Percentiles rank a stretch among this genome's conserved stretches.
These are phyloP conservation scores for Lasioglossum malachurum DNA, from an alignment of 2,888 invertebrate species.

Conservation along the genomic window DNA sequence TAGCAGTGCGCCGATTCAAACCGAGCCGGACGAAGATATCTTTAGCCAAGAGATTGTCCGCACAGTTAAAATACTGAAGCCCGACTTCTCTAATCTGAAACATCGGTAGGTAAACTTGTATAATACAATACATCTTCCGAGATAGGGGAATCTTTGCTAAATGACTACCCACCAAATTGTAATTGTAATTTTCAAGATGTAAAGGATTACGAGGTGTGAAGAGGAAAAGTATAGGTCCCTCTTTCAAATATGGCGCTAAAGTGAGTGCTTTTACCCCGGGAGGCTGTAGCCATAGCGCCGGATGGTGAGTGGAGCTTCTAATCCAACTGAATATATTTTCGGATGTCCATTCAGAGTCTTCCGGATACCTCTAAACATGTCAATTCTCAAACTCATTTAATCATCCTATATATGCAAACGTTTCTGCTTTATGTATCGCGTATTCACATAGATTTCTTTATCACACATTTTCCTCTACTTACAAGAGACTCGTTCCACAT, in stretches of 20 bases:
- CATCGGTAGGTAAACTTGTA: constrained; percentile 45
- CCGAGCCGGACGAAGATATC: constrained; percentile 86
- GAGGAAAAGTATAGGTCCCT: constrained; percentile 90
- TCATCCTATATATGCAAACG: constrained; percentile 39
- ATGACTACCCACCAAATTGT: constrained; percentile 87
- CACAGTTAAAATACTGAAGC: constrained; percentile 90
- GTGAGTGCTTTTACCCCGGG: constrained; percentile 90
- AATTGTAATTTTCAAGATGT: constrained; percentile 88
- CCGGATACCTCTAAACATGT: constrained; percentile 86
- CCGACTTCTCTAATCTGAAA: constrained; percentile 90
- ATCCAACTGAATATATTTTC: constrained; percentile 88
- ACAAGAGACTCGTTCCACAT: constrained; percentile 91
- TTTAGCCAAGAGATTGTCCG: constrained; percentile 85
- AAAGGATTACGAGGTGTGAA: constrained; percentile 93
- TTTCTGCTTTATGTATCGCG: constrained; percentile 48
- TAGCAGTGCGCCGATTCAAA: constrained; percentile 70
- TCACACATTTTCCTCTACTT: constrained; percentile 69
- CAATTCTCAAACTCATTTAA: constrained; percentile 60
- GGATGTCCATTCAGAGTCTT: constrained; percentile 85
- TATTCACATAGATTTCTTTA: constrained; percentile 11
- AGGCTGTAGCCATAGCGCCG: constrained; percentile 89
- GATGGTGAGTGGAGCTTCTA: constrained; percentile 87
- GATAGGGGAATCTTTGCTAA: neutral
- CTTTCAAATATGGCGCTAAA: constrained; percentile 89
- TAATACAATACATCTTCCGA: constrained; percentile 3